Base-by-base conservation (phyloP, 2,888 invertebrate genomes). In the Diaperis boleti region DNA sequence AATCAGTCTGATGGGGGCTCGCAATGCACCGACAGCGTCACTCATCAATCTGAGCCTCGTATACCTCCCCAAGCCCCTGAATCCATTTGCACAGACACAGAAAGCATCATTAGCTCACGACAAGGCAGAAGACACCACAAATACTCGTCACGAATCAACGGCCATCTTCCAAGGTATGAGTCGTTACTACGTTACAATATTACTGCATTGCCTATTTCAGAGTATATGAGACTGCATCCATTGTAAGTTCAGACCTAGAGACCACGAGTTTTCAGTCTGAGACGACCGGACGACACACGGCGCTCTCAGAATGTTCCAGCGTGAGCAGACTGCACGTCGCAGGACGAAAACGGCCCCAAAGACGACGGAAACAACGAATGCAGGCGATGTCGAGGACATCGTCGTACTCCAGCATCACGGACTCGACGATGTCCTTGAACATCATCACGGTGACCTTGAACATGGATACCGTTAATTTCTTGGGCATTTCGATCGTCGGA, bases 361-460 rank as follows among this genome's bases (percentile, higher is more conserved):
- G 94, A 60, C 86, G 94, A 76, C 87, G 95, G 74, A 92, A 95
- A 77, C 89, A 92, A 71, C 85, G 93, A 76, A 87, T 95, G 54
- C 66, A 82, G 78, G 81, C 82, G 1, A 82, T 82, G 81, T 82
- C 81, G 1, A 69, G 82, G 41, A 96, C 97, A 1, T 97, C 97
- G n/a, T 97, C 97, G 6, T 96, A 98, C 81, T 96, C 96, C 71
- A 96, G 96, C 75, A 97, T 98, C 77, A 98, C 98, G 0, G 98
- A 99, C 82, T 98, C 98, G 4, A 98, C 98, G 41, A 98, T 99
- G 98, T 97, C 96, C 29, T 87, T 99, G 75, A 98, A 99, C 83
- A 97, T 99, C 72, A 98, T 99, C 73, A 98, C 98, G 1, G 98
- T 99, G 54, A 92, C 92, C 7, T 85, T 98, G 69, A 96, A 98